phyloP scores from a whole-genome alignment of 2,888 invertebrate species.

The Charanyca ferruginea region DNA sequence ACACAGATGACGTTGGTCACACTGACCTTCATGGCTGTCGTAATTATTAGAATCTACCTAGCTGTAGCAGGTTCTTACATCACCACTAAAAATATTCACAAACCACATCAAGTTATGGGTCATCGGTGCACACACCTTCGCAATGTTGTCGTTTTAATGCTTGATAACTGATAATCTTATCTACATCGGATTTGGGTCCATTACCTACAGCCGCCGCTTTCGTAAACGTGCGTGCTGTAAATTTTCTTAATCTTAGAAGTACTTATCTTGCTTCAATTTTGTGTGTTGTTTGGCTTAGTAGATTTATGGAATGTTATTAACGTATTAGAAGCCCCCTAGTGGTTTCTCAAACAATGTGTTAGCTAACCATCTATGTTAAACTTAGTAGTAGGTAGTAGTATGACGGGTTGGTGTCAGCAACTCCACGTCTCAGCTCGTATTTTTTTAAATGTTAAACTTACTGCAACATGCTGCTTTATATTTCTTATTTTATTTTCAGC shows the following conservation, averaged over 20 bases:
- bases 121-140: slow-evolving; percentile 66
- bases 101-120: slow-evolving; percentile 67
- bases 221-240: slow-evolving; percentile 51
- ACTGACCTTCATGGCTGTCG: slow-evolving; percentile 71
- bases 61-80: slow-evolving; percentile 75
- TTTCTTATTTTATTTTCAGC: too few species aligned
- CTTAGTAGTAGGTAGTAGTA: too few species aligned
- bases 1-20: slow-evolving; percentile 35
- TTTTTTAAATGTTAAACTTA: background rate
- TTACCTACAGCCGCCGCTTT: slow-evolving; percentile 58
- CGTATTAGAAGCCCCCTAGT: background rate
- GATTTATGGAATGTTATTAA: slow-evolving; percentile 36
- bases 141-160: slow-evolving; percentile 38
- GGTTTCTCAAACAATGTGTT: background rate
- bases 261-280: slow-evolving; percentile 5
- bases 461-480: background rate
- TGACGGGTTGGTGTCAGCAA: too few species aligned
- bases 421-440: too few species aligned
- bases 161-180: slow-evolving; percentile 61
- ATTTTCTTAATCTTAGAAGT: slow-evolving; percentile 38
- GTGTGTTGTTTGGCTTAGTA: slow-evolving; percentile 8
- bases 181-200: slow-evolving; percentile 65
- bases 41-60: slow-evolving; percentile 64
- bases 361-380: background rate
- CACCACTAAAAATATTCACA: slow-evolving; percentile 79